Base-by-base conservation (phyloP, 1,140 invertebrate species). In the Drosophila leontia region DNA sequence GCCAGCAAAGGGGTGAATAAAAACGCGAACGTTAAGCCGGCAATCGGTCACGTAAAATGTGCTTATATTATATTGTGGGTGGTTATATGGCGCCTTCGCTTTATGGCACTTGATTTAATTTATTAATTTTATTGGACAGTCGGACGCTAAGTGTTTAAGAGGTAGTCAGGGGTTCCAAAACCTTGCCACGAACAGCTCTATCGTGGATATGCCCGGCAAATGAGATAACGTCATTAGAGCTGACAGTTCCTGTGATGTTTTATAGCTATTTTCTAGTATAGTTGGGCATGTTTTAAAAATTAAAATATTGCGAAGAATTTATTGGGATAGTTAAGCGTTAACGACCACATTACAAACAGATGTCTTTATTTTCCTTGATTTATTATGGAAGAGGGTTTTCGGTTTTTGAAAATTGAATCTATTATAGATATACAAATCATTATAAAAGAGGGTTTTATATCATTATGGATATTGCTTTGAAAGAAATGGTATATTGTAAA, bases 1-100 rank as follows among this genome's bases (percentile, higher is more conserved):
- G 65, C 62, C 82, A 80, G 82, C 75, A 84, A 88, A 68, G 42
- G 51, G 50, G 39, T 41, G 32, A 62, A 75, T 39, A 57, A 57
- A 63, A 48, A 34, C n/a, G 11, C 9, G 29, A 7, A 12, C n/a
- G 56, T 51, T 58, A 37, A 37, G 41, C 29, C 26, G 42, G 23
- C 62, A 58, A 57, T 56, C 45, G 39, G 59, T 56, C 51, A 58
- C 32, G 23, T 34, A 19, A 75, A 57, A 26, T 41, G 34, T 7
- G 59, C 15, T 41, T 51, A 17, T 51, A 29, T 65, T 65, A 45
- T 44, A n/a, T 69, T 65, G 70, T 37, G 70, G 53, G 68, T 32
- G 44, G 32, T 51, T 71, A 57, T 59, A 51, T 50, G 69, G 69
- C 65, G 69, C 44, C 64, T 42, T 29, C 35, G 32, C n/a, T 72